Percentiles rank a stretch among this genome's conserved stretches.
phyloP scores from a whole-genome alignment of 1,140 invertebrate species.

The Zophobas morio region DNA sequence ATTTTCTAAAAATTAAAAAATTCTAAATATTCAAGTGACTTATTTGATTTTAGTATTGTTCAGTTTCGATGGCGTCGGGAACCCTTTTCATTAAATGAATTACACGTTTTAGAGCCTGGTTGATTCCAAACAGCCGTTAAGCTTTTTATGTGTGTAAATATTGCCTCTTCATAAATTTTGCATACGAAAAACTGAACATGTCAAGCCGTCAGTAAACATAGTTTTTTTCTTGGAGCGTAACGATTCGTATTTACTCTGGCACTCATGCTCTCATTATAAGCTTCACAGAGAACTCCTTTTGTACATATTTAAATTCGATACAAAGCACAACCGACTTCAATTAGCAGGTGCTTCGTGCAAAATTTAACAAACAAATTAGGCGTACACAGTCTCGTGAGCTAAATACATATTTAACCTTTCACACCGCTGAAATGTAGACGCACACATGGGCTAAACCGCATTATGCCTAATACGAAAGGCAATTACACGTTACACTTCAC shows the following conservation, averaged over 20 bases:
- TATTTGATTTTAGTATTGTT: too few relatives aligned
- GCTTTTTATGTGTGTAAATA: slow-evolving; percentile 23
- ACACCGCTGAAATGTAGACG: slow-evolving; percentile 35
- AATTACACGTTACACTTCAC: too few relatives aligned
- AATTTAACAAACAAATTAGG: slow-evolving; percentile 35
- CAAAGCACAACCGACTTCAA: slow-evolving; percentile 29
- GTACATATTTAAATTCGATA: slow-evolving; percentile 34
- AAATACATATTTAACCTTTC: slow-evolving; percentile 34
- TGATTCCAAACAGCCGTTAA: neutral
- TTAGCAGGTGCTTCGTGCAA: slow-evolving; percentile 35
- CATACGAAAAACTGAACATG: neutral
- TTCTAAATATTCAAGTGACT: too few relatives aligned
- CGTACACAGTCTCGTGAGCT: slow-evolving; percentile 8
- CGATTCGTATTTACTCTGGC: slow-evolving; percentile 8
- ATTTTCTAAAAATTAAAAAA: too few relatives aligned
- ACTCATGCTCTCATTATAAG: slow-evolving; percentile 5
- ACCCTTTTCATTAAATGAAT: slow-evolving; percentile 8
- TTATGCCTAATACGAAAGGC: neutral
- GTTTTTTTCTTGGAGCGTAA: neutral
- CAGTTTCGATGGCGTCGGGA: neutral
- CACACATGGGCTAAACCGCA: slow-evolving; percentile 26
- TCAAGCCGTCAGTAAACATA: neutral
- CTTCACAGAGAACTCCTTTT: slow-evolving; percentile 2
- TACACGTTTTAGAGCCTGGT: neutral
- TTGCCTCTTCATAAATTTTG: slow-evolving; percentile 1